Evolutionary conservation across 1,140 invertebrate genomes (phyloP).

Genomic region (Nomia melanderi): DNA sequence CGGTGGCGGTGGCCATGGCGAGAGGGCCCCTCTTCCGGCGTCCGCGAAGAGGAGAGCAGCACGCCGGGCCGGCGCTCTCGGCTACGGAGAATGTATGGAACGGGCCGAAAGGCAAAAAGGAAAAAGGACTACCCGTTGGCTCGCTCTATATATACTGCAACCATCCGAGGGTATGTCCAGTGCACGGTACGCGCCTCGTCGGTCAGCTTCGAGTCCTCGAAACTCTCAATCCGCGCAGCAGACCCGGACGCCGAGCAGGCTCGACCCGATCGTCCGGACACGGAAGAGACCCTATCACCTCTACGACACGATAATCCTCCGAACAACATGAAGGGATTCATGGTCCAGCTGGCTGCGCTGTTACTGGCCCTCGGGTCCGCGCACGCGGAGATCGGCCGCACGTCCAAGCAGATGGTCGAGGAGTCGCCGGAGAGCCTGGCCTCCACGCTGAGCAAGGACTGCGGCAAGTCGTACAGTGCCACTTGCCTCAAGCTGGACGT

Average conservation of each 20-base stretch:
- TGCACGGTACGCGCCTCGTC: constrained; percentile 72
- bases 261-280: too few relatives aligned
- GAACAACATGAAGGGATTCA: constrained; percentile 49
- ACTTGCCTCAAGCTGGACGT: constrained; percentile 91
- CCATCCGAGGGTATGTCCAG: constrained; percentile 73
- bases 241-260: too few relatives aligned
- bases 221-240: constrained; percentile 18
- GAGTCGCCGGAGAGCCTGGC: constrained; percentile 66
- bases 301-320: background rate
- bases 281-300: background rate
- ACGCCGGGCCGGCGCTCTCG: constrained; percentile 59
- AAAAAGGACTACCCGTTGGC: constrained; percentile 74
- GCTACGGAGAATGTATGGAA: constrained; percentile 78
- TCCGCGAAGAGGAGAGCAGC: constrained; percentile 70
- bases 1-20: constrained; percentile 24
- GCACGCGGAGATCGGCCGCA: constrained; percentile 72
- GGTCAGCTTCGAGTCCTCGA: constrained; percentile 57
- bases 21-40: constrained; percentile 58
- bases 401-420: constrained; percentile 70
- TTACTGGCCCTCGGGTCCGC: constrained; percentile 46
- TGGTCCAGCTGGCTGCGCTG: constrained; percentile 17
- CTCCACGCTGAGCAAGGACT: constrained; percentile 82
- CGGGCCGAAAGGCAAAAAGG: constrained; percentile 75
- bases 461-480: constrained; percentile 86
- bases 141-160: constrained; percentile 80